Evolutionary conservation across 2,797 vertebrate species (phyloP).

Genomic region (Scarus forsteni): DNA sequence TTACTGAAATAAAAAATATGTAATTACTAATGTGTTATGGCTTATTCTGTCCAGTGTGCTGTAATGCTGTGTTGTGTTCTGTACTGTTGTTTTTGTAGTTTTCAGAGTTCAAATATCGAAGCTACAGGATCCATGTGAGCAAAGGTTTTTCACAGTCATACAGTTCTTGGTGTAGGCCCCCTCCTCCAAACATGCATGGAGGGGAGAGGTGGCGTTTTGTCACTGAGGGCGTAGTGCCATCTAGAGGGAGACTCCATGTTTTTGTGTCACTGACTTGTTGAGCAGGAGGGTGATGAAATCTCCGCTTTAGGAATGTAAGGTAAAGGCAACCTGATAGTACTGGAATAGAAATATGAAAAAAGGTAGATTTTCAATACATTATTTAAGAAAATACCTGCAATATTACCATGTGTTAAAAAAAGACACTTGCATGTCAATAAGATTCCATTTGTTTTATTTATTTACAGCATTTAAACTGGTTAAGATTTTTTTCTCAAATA

Average conservation of each 20-base stretch:
- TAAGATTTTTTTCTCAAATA: neutral
- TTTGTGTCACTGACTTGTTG: slow-evolving; percentile 15
- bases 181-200: neutral
- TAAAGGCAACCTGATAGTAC: neutral
- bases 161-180: slow-evolving; percentile 4
- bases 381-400: neutral
- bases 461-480: neutral
- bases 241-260: slow-evolving; percentile 71
- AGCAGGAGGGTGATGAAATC: neutral
- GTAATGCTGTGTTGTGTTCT: neutral
- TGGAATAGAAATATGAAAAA: neutral
- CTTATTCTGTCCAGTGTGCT: neutral
- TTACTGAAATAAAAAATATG: slow-evolving; percentile 85
- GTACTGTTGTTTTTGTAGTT: neutral
- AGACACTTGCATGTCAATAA: too few relatives aligned
- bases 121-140: slow-evolving; percentile 1
- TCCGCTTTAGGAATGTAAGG: neutral
- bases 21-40: slow-evolving; percentile 76
- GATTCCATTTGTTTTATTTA: too few relatives aligned
- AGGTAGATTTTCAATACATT: neutral
- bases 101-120: neutral
- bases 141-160: slow-evolving; percentile 1
- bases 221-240: slow-evolving; percentile 78
- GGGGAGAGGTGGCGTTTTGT: slow-evolving; percentile 45
- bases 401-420: too few relatives aligned